These are phyloP conservation scores for Falco berigora DNA, from an alignment of 2,797 vertebrate species.

Conservation along the genomic window DNA sequence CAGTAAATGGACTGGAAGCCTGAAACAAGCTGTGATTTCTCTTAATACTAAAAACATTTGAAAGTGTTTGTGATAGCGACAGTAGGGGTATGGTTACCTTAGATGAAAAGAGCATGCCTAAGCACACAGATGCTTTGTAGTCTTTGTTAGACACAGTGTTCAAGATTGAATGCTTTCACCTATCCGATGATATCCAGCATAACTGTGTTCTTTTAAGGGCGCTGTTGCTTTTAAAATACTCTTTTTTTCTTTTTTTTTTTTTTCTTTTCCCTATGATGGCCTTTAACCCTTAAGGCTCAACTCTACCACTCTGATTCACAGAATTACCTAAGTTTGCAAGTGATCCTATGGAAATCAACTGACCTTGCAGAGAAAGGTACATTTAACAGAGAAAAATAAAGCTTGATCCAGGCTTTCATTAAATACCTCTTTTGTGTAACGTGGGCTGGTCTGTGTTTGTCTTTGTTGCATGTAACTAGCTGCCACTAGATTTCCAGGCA, in stretches of 20 bases:
- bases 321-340: neutral
- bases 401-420: neutral
- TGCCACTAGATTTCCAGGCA: slow-evolving; percentile 4
- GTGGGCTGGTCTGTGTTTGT: neutral
- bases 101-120: neutral
- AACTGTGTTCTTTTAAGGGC: neutral
- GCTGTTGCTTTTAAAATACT: neutral
- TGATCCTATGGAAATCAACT: neutral
- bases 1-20: neutral
- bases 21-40: neutral
- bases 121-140: neutral
- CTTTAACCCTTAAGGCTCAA: neutral
- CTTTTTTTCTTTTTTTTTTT: neutral
- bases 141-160: neutral
- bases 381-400: neutral
- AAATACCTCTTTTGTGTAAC: neutral
- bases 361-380: neutral
- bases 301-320: neutral
- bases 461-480: neutral
- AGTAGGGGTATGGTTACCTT: neutral
- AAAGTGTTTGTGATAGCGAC: neutral
- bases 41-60: neutral
- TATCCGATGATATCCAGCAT: neutral
- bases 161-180: neutral
- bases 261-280: neutral